phyloP scores from a whole-genome alignment of 1,140 invertebrate genomes.

The Asbolus verrucosus region DNA sequence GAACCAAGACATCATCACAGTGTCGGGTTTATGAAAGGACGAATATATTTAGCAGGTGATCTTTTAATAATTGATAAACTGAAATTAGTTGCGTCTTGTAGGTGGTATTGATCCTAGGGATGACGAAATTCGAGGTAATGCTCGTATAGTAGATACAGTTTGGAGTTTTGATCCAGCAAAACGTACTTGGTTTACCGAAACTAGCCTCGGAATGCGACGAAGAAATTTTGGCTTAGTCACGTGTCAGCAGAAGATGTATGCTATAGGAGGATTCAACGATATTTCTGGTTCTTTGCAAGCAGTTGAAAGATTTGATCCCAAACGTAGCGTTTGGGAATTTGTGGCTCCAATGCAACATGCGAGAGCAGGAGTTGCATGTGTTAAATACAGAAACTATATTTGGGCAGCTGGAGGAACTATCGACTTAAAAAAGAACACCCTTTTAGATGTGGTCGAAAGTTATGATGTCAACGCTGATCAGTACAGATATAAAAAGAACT shows the following conservation, averaged over 20 bases:
- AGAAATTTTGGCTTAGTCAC: slow-evolving; percentile 73
- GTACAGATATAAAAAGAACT: no score
- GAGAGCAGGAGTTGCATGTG: slow-evolving; percentile 69
- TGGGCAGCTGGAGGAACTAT: slow-evolving; percentile 77
- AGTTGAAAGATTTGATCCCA: slow-evolving; percentile 71
- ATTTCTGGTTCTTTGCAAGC: slow-evolving; percentile 68
- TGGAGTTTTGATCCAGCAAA: slow-evolving; percentile 74
- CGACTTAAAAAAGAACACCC: slow-evolving; percentile 67
- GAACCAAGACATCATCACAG: slow-evolving; percentile 72
- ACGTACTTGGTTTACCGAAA: slow-evolving; percentile 71
- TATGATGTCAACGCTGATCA: slow-evolving; percentile 71
- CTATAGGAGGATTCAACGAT: slow-evolving; percentile 68
- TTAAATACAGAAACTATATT: slow-evolving; percentile 71
- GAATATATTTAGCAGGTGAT: slow-evolving; percentile 72
- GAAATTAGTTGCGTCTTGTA: no score
- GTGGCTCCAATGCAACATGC: slow-evolving; percentile 69
- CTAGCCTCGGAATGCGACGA: slow-evolving; percentile 67
- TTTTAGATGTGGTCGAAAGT: slow-evolving; percentile 71
- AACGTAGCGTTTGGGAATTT: slow-evolving; percentile 68
- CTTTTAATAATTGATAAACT: slow-evolving; percentile 43
- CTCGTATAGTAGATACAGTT: slow-evolving; percentile 69
- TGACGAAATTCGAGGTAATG: slow-evolving; percentile 68
- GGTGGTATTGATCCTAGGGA: slow-evolving; percentile 73
- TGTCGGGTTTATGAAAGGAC: slow-evolving; percentile 68
- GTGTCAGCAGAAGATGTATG: slow-evolving; percentile 69